Percentiles rank a stretch among this genome's conserved stretches.
Conservation (phyloP, 1,140 invertebrate genomes). For the Gonatopus flavifemur region DNA sequence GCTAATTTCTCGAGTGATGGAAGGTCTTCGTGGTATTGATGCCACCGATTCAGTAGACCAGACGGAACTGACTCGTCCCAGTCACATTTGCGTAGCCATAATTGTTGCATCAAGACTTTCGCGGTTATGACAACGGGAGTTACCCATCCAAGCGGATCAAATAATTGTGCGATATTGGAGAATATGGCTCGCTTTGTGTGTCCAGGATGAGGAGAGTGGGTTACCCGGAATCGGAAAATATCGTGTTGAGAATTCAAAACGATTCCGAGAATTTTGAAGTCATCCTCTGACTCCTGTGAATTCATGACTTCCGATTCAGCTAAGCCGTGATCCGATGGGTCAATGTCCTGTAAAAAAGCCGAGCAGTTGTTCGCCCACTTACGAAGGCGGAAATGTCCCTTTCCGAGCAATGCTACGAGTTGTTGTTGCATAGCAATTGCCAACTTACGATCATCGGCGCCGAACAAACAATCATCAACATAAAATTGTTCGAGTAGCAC, state of each 20-base stretch:
- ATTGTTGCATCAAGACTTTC: no score
- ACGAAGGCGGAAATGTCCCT: neutral
- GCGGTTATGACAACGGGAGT: no score
- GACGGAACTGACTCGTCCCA: no score
- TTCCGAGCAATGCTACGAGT: fast-evolving
- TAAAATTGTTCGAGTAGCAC: neutral
- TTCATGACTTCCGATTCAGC: neutral
- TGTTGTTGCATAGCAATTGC: neutral
- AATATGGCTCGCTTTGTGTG: neutral
- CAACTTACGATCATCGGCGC: neutral
- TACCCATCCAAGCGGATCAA: no score
- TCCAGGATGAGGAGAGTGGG: fast-evolving
- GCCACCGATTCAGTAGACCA: no score
- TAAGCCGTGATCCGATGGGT: neutral
- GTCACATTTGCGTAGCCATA: no score
- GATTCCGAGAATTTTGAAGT: neutral
- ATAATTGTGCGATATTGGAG: no score
- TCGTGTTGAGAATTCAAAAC: neutral
- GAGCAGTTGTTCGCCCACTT: neutral
- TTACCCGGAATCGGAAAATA: neutral
- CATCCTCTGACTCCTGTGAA: neutral
- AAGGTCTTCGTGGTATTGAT: no score
- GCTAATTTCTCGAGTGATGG: no score
- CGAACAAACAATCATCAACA: neutral
- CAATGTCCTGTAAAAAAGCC: neutral